Evolutionary conservation across 37 sponge, comb jelly and placozoan genomes (phyloP), one percentile per base, ranked within the genome.

Genomic region (Sycon ciliatum): DNA sequence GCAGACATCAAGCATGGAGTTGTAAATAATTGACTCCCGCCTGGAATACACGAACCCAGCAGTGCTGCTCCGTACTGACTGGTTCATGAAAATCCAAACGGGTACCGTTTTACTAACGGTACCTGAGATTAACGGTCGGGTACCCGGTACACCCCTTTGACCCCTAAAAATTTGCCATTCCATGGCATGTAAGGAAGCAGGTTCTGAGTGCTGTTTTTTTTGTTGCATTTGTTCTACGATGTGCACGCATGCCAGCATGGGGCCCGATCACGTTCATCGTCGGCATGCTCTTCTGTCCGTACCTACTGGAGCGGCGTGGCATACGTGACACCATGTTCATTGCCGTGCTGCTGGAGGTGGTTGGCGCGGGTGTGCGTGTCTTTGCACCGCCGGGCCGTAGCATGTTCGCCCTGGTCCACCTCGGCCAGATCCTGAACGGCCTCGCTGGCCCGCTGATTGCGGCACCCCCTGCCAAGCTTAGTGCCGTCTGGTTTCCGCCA

Each of bases 401-500:
- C 7, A 18, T 13, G 22, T 70, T 53, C 18, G 1, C 29, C 28
- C 49, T 78, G 36, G 29, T 78, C 9, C 79, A 78, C 49, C 3
- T 78, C 24, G 79, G 79, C 0, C 79, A 78, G 49, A 71, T 78
- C 58, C 11, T 71, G 53, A 71, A 71, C 0, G 79, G 64, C 30
- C n/a, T 58, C 29, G 72, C 71, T 22, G 79, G 79, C 27, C 42
- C 39, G 1, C 63, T 72, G 0, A 42, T 78, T n/a, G 39, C 46
- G 79, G 71, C 39, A 13, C 0, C 57, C 13, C 79, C 79, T 28
- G 62, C 79, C 22, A 36, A 36, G 1, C 56, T 78, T 22, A 78
- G 79, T 37, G 35, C 79, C 1, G 63, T 78, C 7, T 78, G 79
- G 79, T 78, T 78, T 55, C 71, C 79, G 27, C 71, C 72, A 0